phyloP scores from a whole-genome alignment of 1,140 invertebrate genomes.

The Drosophila oshimai region DNA sequence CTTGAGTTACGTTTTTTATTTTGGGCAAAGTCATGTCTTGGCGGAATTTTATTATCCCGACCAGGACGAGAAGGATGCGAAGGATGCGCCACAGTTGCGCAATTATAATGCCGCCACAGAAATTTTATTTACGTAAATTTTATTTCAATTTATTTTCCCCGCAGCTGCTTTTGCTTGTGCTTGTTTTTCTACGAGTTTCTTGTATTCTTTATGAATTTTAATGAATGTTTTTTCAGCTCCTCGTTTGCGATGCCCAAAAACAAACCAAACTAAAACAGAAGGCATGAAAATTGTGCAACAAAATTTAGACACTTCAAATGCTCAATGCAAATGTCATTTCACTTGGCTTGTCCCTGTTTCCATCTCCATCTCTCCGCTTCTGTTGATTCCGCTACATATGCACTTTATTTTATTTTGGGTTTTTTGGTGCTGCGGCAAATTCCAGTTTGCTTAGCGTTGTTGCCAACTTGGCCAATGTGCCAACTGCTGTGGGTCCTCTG shows the following conservation, averaged over 20 bases:
- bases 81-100: conserved; percentile 51
- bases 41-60: conserved; percentile 68
- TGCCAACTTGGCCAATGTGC: conserved; percentile 66
- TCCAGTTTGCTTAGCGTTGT: conserved; percentile 16
- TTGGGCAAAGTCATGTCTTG: conserved; percentile 35
- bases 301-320: conserved; percentile 62
- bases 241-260: conserved; percentile 69
- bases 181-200: conserved; percentile 9
- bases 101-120: conserved; percentile 66
- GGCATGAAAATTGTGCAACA: conserved; percentile 15
- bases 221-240: conserved; percentile 49
- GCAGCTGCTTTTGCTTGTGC: not conserved
- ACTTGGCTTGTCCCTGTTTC: not conserved
- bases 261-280: conserved; percentile 6
- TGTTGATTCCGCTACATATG: conserved; percentile 35
- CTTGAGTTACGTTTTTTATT: conserved; percentile 11
- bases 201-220: conserved; percentile 72
- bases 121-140: conserved; percentile 64
- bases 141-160: conserved; percentile 70
- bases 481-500: conserved; percentile 47
- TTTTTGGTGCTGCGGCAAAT: conserved; percentile 41
- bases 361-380: conserved; percentile 28
- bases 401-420: conserved; percentile 35
- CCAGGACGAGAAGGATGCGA: conserved; percentile 34
- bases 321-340: conserved; percentile 62